Conservation (phyloP, 2,113 vertebrate species). For the Ancistrus triradiatus region DNA sequence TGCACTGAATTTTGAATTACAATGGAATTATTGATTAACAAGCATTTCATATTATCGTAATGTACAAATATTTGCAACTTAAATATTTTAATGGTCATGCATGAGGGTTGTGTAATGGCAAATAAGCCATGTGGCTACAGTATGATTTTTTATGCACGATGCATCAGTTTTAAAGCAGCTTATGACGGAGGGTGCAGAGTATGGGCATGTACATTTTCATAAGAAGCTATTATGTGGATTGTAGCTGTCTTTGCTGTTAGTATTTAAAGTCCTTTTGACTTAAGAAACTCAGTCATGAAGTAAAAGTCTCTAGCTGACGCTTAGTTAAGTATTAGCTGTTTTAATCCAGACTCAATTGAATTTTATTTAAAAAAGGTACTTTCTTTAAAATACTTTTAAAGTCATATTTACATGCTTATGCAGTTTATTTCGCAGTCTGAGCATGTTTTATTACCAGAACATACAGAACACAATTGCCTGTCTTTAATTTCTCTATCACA, state of each 20-base stretch:
- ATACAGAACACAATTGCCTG: no score
- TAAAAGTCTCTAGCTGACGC: no score
- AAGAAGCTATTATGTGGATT: neutral
- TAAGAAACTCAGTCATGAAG: no score
- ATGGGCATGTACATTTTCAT: slow-evolving; percentile 8
- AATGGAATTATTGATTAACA: slow-evolving; percentile 24
- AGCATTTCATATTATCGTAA: slow-evolving; percentile 20
- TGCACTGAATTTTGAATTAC: slow-evolving; percentile 37
- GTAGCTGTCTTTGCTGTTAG: neutral
- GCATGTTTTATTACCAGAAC: no score
- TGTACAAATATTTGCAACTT: slow-evolving; percentile 5
- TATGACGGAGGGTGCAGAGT: slow-evolving; percentile 18
- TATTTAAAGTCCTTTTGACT: slow-evolving; percentile 6
- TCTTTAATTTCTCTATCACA: no score
- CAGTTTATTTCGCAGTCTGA: no score
- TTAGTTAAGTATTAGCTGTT: no score
- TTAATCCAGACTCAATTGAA: no score
- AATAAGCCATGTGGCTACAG: slow-evolving; percentile 19
- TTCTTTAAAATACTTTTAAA: no score
- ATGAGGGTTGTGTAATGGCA: slow-evolving; percentile 32
- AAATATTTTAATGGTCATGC: slow-evolving; percentile 29
- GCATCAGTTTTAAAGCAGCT: slow-evolving; percentile 36
- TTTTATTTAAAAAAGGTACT: no score
- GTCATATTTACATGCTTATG: no score
- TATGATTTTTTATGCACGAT: slow-evolving; percentile 42